Evolutionary conservation across 2,113 vertebrate species (phyloP), one percentile per base, ranked within the genome.

Genomic region (Epinephelus moara): DNA sequence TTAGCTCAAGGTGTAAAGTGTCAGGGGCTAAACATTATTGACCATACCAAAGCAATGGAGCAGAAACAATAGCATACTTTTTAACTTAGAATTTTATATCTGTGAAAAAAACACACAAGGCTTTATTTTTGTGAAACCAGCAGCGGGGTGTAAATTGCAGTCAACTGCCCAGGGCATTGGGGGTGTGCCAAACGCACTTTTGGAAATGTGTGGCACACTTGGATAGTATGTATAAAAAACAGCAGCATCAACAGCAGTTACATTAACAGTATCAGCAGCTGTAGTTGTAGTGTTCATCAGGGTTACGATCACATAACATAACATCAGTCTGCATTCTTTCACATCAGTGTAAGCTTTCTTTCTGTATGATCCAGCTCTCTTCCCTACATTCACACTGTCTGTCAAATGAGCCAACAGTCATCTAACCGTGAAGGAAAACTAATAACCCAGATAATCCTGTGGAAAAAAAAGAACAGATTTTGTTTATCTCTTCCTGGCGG

Each of bases 401-500:
- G 62, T 61, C 56, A 76, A 57, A 55, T n/a, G 55, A 75, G 49
- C 53, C 23, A 68, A 55, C 70, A 64, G 63, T 67, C 70, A 75
- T 70, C 50, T 70, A 69, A 81, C 56, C 4, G 4, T 70, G 62
- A 72, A 57, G 57, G 56, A 79, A 72, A 75, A 85, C 42, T 56
- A 85, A 79, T 76, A 81, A 85, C 64, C 21, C 61, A 82, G 56
- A 87, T 74, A 76, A 68, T 87, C 37, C 57, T 50, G 73, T 45
- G 40, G 40, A 27, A 73, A 78, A 68, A 68, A 52, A 50, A 47
- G 10, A 40, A 50, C 13, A 62, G 18, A 37, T 75, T 76, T 64
- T 77, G 61, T 77, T 88, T 82, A 62, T 89, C 49, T 80, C 27
- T 1, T 33, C 33, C 68, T 53, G 53, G 55, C 4, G 61, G 23